These are phyloP conservation scores for Meliscaeva auricollis DNA, from an alignment of 2,888 invertebrate genomes.

Conservation along the genomic window DNA sequence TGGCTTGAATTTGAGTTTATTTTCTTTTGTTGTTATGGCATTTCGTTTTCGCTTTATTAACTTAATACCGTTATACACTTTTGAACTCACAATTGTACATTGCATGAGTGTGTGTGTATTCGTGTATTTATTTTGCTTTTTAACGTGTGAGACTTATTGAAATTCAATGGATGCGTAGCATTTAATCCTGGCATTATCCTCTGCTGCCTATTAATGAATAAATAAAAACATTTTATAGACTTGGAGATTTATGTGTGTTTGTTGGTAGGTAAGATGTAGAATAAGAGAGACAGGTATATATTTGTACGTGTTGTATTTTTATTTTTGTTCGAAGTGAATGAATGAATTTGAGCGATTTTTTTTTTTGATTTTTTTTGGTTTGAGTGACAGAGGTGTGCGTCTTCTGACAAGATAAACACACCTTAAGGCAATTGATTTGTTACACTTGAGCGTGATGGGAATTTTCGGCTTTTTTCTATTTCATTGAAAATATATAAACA, in stretches of 20 bases:
- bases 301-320: neutral
- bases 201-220: slow-evolving; percentile 63
- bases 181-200: slow-evolving; percentile 64
- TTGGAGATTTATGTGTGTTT: slow-evolving; percentile 37
- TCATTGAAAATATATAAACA: neutral
- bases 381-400: slow-evolving; percentile 64
- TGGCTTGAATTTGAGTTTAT: slow-evolving; percentile 45
- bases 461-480: slow-evolving; percentile 30
- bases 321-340: neutral
- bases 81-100: slow-evolving; percentile 11
- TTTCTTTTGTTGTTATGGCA: slow-evolving; percentile 51
- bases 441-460: slow-evolving; percentile 64
- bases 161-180: slow-evolving; percentile 72
- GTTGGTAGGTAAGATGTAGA: neutral
- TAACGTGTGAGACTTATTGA: slow-evolving; percentile 61
- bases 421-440: slow-evolving; percentile 73
- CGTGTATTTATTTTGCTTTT: slow-evolving; percentile 36
- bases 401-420: slow-evolving; percentile 70
- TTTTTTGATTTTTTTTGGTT: neutral
- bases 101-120: neutral
- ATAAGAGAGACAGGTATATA: too few species aligned
- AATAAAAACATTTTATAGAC: slow-evolving; percentile 61
- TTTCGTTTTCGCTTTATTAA: slow-evolving; percentile 61
- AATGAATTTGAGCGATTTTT: slow-evolving; percentile 11
- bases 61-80: slow-evolving; percentile 44